Evolutionary conservation across 2,888 invertebrate genomes (phyloP).

Genomic region (Phortica magna): DNA sequence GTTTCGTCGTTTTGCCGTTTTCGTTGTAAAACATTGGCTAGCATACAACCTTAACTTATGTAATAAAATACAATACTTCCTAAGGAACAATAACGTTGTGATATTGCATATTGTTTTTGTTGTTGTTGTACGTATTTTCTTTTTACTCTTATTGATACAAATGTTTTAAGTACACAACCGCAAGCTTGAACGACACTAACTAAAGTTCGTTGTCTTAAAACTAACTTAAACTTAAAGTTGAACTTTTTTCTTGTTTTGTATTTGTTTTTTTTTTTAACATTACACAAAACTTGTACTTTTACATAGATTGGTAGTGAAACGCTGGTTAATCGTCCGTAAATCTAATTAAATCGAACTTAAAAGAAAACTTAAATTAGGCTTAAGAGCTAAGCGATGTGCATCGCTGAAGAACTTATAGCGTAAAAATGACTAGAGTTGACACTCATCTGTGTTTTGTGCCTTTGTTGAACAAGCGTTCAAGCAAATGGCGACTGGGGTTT

Average conservation of each 20-base stretch:
- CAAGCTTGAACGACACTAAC: slow-evolving; percentile 49
- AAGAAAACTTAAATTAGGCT: slow-evolving; percentile 3
- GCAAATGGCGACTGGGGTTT: neutral
- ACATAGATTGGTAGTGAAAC: slow-evolving; percentile 71
- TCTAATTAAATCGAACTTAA: slow-evolving; percentile 39
- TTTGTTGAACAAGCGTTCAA: slow-evolving; percentile 36
- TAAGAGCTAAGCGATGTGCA: neutral
- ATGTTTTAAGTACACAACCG: slow-evolving; percentile 75
- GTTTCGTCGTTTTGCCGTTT: neutral
- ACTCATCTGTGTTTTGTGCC: slow-evolving; percentile 63
- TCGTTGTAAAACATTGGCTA: slow-evolving; percentile 27
- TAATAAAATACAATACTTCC: neutral
- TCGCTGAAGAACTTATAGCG: slow-evolving; percentile 52
- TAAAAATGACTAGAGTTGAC: slow-evolving; percentile 75
- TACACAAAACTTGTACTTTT: slow-evolving; percentile 57
- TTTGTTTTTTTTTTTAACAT: neutral
- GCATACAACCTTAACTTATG: neutral
- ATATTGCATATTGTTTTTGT: slow-evolving; percentile 60
- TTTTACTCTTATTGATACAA: slow-evolving; percentile 19
- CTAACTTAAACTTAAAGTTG: neutral
- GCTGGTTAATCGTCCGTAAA: slow-evolving; percentile 67
- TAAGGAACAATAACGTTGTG: slow-evolving; percentile 64
- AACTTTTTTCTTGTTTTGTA: slow-evolving; percentile 30
- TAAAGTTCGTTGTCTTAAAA: slow-evolving; percentile 47
- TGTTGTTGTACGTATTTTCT: neutral